Evolutionary conservation across 2,888 invertebrate species (phyloP).

Genomic region (Adineta ricciae): DNA sequence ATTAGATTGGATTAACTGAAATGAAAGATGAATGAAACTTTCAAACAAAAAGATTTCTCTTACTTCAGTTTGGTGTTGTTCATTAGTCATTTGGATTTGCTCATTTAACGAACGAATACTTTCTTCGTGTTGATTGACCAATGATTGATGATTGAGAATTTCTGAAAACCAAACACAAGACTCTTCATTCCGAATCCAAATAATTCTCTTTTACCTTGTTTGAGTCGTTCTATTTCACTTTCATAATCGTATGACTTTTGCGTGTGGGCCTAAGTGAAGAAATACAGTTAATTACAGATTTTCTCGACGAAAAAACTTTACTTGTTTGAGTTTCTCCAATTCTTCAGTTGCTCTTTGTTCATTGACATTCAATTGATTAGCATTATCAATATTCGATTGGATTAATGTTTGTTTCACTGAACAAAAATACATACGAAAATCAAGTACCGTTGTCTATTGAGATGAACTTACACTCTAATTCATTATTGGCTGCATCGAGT

Average conservation of each 20-base stretch:
- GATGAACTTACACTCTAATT: background rate
- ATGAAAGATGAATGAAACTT: background rate
- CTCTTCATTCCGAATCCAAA: no score
- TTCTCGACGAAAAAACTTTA: background rate
- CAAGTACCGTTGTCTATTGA: no score
- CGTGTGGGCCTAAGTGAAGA: background rate
- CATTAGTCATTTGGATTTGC: background rate
- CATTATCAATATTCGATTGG: background rate
- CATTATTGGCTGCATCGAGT: slow-evolving; percentile 9
- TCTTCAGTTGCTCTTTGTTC: background rate
- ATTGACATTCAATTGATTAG: background rate
- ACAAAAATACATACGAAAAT: background rate
- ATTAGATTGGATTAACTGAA: background rate
- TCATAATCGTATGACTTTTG: background rate
- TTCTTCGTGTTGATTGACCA: background rate
- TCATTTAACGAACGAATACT: background rate
- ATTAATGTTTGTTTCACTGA: background rate
- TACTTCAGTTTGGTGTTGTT: background rate
- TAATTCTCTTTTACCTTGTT: background rate
- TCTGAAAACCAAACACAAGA: background rate
- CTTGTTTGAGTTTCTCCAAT: background rate
- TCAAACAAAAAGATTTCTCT: background rate
- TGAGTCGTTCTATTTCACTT: background rate
- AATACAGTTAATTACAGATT: background rate
- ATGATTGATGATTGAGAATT: background rate